These are phyloP conservation scores for Eucera pruinosa DNA, from an alignment of 2,888 invertebrate genomes.

Conservation along the genomic window DNA sequence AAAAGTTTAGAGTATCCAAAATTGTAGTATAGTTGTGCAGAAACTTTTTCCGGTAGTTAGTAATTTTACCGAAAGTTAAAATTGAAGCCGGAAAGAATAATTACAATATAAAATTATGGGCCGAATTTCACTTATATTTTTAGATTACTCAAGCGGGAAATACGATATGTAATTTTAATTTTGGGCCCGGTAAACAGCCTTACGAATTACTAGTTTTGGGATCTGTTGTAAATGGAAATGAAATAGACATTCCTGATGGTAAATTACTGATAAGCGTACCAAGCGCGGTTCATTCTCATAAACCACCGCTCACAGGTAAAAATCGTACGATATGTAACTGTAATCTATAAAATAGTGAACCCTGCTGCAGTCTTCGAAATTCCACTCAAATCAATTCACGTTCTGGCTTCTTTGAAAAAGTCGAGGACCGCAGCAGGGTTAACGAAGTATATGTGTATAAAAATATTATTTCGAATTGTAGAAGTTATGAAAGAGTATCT, in stretches of 20 bases:
- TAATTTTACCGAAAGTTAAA: no score
- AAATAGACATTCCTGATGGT: slow-evolving; percentile 83
- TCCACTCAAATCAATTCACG: no score
- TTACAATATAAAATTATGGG: not conserved
- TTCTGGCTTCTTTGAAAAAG: no score
- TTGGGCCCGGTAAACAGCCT: slow-evolving; percentile 92
- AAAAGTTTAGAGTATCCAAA: no score
- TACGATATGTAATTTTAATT: slow-evolving; percentile 89
- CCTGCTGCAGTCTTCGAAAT: no score
- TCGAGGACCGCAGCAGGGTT: no score
- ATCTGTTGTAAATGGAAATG: slow-evolving; percentile 79
- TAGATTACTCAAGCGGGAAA: slow-evolving; percentile 89
- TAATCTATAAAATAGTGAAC: no score
- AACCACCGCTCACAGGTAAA: slow-evolving; percentile 93
- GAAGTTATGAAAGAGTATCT: slow-evolving; percentile 88
- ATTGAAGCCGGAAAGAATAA: not conserved
- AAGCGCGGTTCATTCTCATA: slow-evolving; percentile 97
- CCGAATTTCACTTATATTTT: slow-evolving; percentile 3
- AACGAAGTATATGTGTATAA: slow-evolving; percentile 1
- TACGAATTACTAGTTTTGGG: slow-evolving; percentile 93
- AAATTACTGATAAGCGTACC: slow-evolving; percentile 93
- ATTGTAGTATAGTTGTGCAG: no score
- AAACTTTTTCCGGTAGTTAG: no score
- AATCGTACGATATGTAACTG: slow-evolving; percentile 12
- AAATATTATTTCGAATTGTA: slow-evolving; percentile 79